Percentiles rank a stretch among this genome's conserved stretches.
Evolutionary conservation across 2,113 vertebrate genomes (phyloP).

Genomic region (Catharus bicknelli): DNA sequence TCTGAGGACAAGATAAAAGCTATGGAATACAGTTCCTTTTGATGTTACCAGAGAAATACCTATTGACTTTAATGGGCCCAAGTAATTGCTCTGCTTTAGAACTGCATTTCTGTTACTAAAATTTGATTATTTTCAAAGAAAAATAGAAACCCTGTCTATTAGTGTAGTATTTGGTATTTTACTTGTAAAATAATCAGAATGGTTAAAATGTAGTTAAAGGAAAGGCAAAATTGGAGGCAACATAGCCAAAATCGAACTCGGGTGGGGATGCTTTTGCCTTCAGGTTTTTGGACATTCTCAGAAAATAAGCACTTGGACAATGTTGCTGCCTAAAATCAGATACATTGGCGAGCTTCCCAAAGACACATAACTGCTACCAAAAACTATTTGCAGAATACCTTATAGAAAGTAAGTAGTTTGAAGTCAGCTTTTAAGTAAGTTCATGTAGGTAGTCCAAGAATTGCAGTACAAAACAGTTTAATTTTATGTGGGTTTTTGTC

Average conservation of each 20-base stretch:
- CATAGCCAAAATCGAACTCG: neutral
- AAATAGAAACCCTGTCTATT: neutral
- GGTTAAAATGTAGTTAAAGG: neutral
- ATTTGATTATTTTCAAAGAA: neutral
- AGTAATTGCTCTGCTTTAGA: neutral
- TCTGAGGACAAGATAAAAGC: neutral
- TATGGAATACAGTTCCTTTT: neutral
- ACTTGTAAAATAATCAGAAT: neutral
- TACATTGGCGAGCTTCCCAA: neutral
- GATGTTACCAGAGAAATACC: neutral
- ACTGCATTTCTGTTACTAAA: neutral
- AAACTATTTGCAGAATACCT: neutral
- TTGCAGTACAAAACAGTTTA: neutral
- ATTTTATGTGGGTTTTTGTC: neutral
- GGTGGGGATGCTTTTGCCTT: neutral
- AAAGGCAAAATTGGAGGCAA: neutral
- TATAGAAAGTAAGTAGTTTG: neutral
- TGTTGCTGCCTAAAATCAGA: neutral
- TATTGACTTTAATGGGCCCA: neutral
- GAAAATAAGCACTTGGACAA: neutral
- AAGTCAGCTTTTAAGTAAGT: neutral
- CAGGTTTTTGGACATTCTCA: neutral
- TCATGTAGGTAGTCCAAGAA: neutral
- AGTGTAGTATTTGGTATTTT: neutral
- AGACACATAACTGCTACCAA: neutral